phyloP scores from a whole-genome alignment of 2,888 invertebrate genomes.

The Ashinkailepas kermadecensis region DNA sequence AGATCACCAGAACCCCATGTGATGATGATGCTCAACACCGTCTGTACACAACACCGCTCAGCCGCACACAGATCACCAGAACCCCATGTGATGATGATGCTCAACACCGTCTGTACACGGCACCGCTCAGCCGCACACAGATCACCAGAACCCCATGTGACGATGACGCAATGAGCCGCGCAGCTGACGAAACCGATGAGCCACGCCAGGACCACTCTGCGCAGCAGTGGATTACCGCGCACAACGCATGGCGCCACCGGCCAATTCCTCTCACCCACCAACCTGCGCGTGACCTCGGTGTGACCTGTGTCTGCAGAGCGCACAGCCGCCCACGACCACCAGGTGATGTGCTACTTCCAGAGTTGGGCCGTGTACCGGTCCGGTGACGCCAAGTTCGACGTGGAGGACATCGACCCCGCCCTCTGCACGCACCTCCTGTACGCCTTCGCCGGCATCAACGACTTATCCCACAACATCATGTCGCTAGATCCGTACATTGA shows the following conservation, averaged over 20 bases:
- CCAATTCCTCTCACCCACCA: neutral
- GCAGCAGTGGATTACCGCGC: too few species aligned
- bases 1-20: too few species aligned
- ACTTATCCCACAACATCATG: constrained; percentile 43
- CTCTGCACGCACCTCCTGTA: constrained; percentile 70
- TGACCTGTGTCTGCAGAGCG: neutral
- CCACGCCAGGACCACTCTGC: too few species aligned
- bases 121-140: too few species aligned
- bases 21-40: too few species aligned
- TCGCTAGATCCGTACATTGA: neutral
- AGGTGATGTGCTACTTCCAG: constrained; percentile 31
- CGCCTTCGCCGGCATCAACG: constrained; percentile 58
- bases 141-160: too few species aligned
- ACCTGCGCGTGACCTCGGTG: neutral
- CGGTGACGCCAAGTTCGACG: constrained; percentile 56
- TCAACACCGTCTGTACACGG: too few species aligned
- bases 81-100: too few species aligned
- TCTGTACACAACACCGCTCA: too few species aligned
- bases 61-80: too few species aligned
- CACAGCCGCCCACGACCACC: neutral
- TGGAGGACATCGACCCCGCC: constrained; percentile 56
- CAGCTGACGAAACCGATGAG: too few species aligned
- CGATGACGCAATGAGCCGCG: too few species aligned
- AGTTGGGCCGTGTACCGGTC: constrained; percentile 48
- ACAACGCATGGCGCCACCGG: neutral